Conservation (phyloP, 2,888 invertebrate genomes). For the Rhamnusium bicolor region DNA sequence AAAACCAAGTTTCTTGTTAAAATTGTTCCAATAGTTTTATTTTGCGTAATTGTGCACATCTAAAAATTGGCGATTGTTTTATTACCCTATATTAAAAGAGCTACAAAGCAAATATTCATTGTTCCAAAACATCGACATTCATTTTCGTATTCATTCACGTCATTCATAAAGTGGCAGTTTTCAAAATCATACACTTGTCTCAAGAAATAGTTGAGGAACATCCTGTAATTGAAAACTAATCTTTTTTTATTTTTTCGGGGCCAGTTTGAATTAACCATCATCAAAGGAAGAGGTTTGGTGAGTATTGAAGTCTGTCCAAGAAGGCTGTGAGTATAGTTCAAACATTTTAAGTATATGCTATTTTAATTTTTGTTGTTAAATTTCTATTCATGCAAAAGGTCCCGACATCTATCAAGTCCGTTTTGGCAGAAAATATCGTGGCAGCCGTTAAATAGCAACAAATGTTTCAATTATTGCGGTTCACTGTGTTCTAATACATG, state of each 20-base stretch:
- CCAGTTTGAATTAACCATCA: constrained; percentile 9
- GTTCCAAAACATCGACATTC: background rate
- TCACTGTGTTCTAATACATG: too few species aligned
- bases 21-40: background rate
- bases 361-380: too few species aligned
- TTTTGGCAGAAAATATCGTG: background rate
- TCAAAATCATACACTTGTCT: background rate
- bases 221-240: background rate
- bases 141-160: background rate
- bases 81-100: background rate
- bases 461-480: background rate
- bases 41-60: background rate
- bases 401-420: too few species aligned
- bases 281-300: background rate
- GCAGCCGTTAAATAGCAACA: background rate
- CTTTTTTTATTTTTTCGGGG: constrained; percentile 24
- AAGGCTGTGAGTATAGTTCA: constrained; percentile 24
- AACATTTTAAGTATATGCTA: too few species aligned
- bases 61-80: background rate
- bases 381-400: background rate
- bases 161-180: background rate
- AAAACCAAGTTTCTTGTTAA: too few species aligned
- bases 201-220: background rate
- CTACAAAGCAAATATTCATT: background rate
- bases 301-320: constrained; percentile 26